Percentiles rank a stretch among this genome's conserved stretches.
These are phyloP conservation scores for Brachionus koreanus DNA, from an alignment of 1,140 invertebrate genomes.

Conservation along the genomic window DNA sequence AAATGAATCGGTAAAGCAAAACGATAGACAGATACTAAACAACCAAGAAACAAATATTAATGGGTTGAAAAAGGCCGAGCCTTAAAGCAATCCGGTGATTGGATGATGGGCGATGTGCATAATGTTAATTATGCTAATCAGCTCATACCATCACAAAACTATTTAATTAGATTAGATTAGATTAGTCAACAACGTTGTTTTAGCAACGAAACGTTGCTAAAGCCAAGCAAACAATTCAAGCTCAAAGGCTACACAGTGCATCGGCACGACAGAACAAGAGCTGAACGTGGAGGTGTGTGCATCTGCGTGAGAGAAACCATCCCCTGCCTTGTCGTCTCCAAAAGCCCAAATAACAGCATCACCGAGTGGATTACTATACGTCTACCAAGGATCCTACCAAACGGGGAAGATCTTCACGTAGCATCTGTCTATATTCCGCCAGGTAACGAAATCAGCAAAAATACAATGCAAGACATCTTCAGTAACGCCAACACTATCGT, in stretches of 20 bases:
- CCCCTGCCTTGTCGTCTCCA: background rate
- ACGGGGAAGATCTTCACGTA: background rate
- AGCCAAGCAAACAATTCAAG: background rate
- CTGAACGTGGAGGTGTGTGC: background rate
- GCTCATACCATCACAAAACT: no score
- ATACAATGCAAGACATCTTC: constrained; percentile 5
- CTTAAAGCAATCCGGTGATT: no score
- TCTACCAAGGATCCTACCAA: background rate
- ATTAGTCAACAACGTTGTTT: no score
- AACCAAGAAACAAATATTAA: no score
- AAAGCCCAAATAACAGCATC: background rate
- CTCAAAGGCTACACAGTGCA: background rate
- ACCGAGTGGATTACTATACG: background rate
- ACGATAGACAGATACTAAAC: no score
- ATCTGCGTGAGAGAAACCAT: background rate
- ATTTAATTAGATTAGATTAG: no score
- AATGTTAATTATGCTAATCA: no score
- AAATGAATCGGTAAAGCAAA: no score
- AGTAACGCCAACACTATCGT: no score
- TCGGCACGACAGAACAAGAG: background rate
- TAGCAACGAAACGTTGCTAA: background rate
- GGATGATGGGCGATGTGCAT: no score
- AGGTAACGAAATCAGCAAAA: no score
- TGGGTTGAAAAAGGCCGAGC: no score
- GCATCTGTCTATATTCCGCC: background rate